A percentile compares a stretch with the other conserved stretches of the same genome.
Conservation (phyloP, 2,113 vertebrate species). For the Vidua macroura region DNA sequence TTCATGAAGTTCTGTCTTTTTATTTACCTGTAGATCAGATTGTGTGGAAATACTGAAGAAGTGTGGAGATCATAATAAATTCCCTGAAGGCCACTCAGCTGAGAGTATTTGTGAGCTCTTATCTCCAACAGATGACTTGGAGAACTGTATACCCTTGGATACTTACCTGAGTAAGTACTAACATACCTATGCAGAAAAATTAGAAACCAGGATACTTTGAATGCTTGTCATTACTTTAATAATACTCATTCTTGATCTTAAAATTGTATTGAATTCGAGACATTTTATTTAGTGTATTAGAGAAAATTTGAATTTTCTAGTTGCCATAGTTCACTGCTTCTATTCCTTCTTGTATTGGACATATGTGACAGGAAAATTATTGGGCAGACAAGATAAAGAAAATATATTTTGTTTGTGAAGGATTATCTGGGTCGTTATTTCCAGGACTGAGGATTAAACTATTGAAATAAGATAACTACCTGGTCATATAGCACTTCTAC, state of each 20-base stretch:
- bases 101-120: constrained; percentile 95
- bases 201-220: background rate
- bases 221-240: background rate
- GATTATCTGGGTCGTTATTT: background rate
- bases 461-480: background rate
- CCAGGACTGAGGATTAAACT: background rate
- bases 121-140: constrained; percentile 89
- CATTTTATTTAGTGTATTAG: background rate
- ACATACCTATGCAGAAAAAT: background rate
- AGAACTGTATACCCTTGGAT: constrained; percentile 91
- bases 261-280: background rate
- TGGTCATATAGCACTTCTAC: background rate
- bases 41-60: constrained; percentile 96
- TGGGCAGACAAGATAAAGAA: background rate
- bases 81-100: constrained; percentile 89
- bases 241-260: background rate
- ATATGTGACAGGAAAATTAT: background rate
- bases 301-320: background rate
- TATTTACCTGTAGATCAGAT: constrained; percentile 85
- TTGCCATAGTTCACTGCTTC: background rate
- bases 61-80: constrained; percentile 90
- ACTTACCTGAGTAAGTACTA: constrained; percentile 90
- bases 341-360: background rate
- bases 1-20: background rate
- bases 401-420: background rate